Base-by-base conservation (phyloP, 1,140 invertebrate species). In the Lasioglossum albipes region DNA sequence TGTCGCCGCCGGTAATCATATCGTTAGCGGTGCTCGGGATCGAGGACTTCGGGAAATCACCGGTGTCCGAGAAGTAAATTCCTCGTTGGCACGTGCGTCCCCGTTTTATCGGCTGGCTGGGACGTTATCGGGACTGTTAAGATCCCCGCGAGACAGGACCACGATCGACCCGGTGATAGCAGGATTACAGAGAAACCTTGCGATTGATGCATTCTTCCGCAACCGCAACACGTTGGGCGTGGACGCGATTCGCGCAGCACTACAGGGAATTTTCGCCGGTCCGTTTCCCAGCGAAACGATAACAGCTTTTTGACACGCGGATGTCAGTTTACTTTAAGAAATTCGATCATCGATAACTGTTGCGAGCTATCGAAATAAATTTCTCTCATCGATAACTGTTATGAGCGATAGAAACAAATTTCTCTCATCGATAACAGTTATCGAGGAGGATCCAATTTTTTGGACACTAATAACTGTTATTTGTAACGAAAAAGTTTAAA, bases 131-230 rank as follows among this genome's bases (percentile, higher is more conserved):
- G n/a, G 36, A 62, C 27, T 36, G 22, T 68, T 68, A 57, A 59
- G 64, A 59, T 75, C 20, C 49, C 65, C 16, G 16, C 74, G 31
- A 45, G n/a, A 67, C 57, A 18, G 52, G 22, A 75, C 57, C 52
- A 42, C 74, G 31, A 59, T 68, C n/a, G 64, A 2, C 45, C 45
- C 62, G 31, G 18, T 31, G 62, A 41, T 75, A 57, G 6, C 2
- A 9, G 18, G 49, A 75, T 75, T 75, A 45, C 67, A 75, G 49
- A 13, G 41, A 68, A 42, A 68, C 49, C 16, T 18, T 10, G 3
- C 16, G 1, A 20, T 18, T 45, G 49, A n/a, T n/a, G 31, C 41
- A 27, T 27, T 68, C 42, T 18, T 57, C 20, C 18, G 12, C 20
- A 13, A 71, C 20, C 18, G 12, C 20, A 13, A 71, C 12, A 22